Evolutionary conservation across 2,113 vertebrate genomes (phyloP).

Genomic region (Platichthys stellatus): DNA sequence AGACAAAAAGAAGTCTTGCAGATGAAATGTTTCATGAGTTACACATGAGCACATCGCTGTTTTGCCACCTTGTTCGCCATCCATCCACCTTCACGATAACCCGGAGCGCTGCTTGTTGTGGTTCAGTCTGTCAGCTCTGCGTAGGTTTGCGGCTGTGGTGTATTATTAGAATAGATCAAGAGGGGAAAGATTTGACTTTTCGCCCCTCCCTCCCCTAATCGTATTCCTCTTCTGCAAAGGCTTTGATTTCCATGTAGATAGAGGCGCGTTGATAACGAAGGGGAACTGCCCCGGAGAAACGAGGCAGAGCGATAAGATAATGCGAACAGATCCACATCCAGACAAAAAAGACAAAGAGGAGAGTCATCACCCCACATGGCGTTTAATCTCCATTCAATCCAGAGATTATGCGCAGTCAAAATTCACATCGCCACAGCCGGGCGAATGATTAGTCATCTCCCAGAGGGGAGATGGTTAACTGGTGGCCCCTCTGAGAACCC

Average conservation of each 20-base stretch:
- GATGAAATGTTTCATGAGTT: conserved; percentile 55
- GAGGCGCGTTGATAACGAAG: conserved; percentile 55
- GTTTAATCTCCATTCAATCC: conserved; percentile 74
- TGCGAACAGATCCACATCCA: conserved; percentile 57
- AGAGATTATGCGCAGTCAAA: conserved; percentile 67
- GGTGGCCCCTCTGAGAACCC: conserved; percentile 9
- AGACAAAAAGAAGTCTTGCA: conserved; percentile 64
- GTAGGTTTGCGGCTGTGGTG: not conserved
- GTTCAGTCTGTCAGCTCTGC: not conserved
- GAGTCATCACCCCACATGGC: conserved; percentile 68
- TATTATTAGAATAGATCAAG: conserved; percentile 58
- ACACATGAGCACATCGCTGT: conserved; percentile 25
- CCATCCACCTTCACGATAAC: conserved; percentile 17
- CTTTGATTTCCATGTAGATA: conserved; percentile 78
- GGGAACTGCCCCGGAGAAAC: conserved; percentile 64
- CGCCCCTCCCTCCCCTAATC: conserved; percentile 52
- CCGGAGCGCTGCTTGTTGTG: conserved; percentile 2
- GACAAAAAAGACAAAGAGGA: conserved; percentile 65
- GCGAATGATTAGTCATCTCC: conserved; percentile 68
- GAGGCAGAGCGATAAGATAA: conserved; percentile 72
- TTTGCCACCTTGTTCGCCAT: conserved; percentile 41
- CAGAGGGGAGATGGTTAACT: conserved; percentile 53
- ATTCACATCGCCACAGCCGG: conserved; percentile 32
- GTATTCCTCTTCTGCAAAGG: conserved; percentile 68
- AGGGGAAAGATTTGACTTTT: conserved; percentile 19